Evolutionary conservation across 2,888 invertebrate species (phyloP).

Genomic region (Caenorhabditis auriculariae): DNA sequence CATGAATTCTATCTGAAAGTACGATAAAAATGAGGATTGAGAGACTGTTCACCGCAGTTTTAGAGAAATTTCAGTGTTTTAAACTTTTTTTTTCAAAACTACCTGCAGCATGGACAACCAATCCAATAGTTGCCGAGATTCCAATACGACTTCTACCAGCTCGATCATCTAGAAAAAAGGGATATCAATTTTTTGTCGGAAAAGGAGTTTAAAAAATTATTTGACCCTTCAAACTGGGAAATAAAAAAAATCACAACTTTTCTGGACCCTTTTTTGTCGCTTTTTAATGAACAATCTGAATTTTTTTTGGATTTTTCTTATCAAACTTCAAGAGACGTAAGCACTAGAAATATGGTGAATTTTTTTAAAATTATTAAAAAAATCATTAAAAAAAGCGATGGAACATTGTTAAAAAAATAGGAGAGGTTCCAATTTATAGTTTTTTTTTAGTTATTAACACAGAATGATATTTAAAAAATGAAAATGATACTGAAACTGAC

Average conservation of each 20-base stretch:
- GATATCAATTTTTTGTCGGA: no score
- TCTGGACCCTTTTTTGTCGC: no score
- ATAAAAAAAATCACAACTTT: conserved; percentile 3
- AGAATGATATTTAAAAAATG: no score
- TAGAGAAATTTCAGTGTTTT: no score
- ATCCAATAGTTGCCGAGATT: conserved; percentile 89
- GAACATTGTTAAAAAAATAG: no score
- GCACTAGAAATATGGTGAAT: background rate
- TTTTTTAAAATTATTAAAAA: background rate
- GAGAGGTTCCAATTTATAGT: no score
- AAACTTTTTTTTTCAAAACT: conserved; percentile 36
- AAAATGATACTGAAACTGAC: conserved; percentile 27
- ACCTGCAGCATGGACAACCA: conserved; percentile 96
- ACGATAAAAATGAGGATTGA: no score
- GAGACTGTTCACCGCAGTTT: no score
- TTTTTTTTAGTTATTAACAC: no score
- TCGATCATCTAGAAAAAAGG: conserved; percentile 32
- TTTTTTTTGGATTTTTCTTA: background rate
- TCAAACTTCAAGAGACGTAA: no score
- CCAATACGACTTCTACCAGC: conserved; percentile 62
- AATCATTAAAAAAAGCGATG: background rate
- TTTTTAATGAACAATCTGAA: background rate
- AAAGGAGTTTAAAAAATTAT: no score
- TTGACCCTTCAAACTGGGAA: background rate
- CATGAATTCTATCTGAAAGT: no score